phyloP scores from a whole-genome alignment of 2,797 vertebrate species.

The Scomberomorus guttatus region DNA sequence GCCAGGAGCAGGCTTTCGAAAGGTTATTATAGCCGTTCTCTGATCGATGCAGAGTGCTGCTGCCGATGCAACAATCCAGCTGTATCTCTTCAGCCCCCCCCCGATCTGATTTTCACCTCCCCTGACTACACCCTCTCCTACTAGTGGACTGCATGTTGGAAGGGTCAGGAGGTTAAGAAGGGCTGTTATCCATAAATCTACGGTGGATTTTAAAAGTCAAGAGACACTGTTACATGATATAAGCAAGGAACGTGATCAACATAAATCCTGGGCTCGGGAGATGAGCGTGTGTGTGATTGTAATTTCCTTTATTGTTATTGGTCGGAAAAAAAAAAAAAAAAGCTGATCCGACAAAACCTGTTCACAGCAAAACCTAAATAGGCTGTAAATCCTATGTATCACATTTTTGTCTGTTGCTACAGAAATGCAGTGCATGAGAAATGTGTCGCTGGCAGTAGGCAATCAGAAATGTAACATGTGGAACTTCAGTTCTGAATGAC shows the following conservation, averaged over 20 bases:
- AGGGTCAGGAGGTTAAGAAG: conserved; percentile 63
- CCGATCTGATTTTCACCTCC: conserved; percentile 12
- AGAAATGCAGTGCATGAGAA: conserved; percentile 37
- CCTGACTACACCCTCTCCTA: background rate
- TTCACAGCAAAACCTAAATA: conserved; percentile 30
- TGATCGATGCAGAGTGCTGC: conserved; percentile 65
- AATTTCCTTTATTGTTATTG: conserved; percentile 45
- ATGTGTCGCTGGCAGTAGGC: conserved; percentile 24
- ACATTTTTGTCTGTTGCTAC: conserved; percentile 40
- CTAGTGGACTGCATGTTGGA: conserved; percentile 27
- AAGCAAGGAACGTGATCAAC: conserved; percentile 51
- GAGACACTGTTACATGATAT: conserved; percentile 47
- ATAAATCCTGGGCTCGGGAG: conserved; percentile 54
- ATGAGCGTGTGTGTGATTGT: conserved; percentile 19
- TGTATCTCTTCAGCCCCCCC: conserved; percentile 36
- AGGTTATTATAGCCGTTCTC: conserved; percentile 63
- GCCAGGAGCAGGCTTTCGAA: conserved; percentile 51
- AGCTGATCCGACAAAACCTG: conserved; percentile 59
- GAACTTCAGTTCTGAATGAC: conserved; percentile 56
- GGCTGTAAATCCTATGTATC: conserved; percentile 52
- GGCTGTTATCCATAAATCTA: conserved; percentile 65
- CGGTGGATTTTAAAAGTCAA: conserved; percentile 65
- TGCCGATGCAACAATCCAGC: conserved; percentile 60
- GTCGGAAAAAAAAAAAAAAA: conserved; percentile 21
- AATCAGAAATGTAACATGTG: conserved; percentile 55